A percentile compares a stretch with the other conserved stretches of the same genome.
phyloP scores from a whole-genome alignment of 2,797 vertebrate genomes.

The Platyrinchus mystaceus region DNA sequence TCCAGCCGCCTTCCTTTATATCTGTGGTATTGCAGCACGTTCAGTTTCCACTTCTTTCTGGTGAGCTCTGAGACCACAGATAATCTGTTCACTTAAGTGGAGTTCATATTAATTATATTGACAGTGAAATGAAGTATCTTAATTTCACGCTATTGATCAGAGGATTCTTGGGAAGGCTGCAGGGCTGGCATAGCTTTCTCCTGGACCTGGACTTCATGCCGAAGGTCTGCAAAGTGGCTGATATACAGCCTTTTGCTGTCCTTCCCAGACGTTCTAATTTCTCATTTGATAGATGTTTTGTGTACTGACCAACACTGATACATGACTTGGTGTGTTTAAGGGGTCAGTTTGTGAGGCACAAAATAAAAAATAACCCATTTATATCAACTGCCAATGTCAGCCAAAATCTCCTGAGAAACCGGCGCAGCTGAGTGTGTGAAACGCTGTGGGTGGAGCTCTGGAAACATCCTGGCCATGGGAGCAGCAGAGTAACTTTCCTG shows the following conservation, averaged over 20 bases:
- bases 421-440: background rate
- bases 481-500: background rate
- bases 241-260: background rate
- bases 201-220: background rate
- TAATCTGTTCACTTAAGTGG: background rate
- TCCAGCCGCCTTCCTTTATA: background rate
- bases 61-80: background rate
- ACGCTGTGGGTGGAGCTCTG: background rate
- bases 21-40: background rate
- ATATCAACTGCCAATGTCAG: background rate
- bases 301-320: background rate
- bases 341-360: background rate
- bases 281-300: background rate
- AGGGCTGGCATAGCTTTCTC: background rate
- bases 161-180: background rate
- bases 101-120: slow-evolving; percentile 41
- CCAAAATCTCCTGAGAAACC: background rate
- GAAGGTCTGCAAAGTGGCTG: background rate
- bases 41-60: background rate
- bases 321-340: background rate
- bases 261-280: background rate
- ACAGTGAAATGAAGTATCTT: slow-evolving; percentile 48
- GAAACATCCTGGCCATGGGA: background rate
- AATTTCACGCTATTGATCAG: slow-evolving; percentile 33
- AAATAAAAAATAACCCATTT: slow-evolving; percentile 3